Percentiles rank a stretch among this genome's conserved stretches.
These are phyloP conservation scores for Pseudomyrmex sp. DNA, from an alignment of 1,140 invertebrate genomes.

Conservation along the genomic window DNA sequence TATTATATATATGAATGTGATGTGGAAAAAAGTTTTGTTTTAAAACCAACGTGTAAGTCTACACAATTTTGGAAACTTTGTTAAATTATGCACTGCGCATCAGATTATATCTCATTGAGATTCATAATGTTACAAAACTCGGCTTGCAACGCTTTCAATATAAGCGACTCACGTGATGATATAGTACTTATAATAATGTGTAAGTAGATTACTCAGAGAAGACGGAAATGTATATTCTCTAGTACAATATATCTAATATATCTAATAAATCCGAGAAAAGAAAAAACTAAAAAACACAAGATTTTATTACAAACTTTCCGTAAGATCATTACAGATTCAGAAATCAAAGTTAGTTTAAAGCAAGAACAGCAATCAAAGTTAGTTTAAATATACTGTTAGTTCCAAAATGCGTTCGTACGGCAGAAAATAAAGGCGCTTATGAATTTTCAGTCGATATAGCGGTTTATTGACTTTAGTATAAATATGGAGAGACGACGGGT, in stretches of 20 bases:
- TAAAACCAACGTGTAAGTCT: neutral
- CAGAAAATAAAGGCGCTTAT: conserved; percentile 10
- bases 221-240: neutral
- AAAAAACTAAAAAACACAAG: neutral
- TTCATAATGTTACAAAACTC: conserved; percentile 35
- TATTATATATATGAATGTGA: too few species aligned
- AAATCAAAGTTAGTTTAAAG: too few species aligned
- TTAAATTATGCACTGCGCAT: conserved; percentile 2
- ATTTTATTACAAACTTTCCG: neutral
- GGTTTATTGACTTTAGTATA: conserved; percentile 54
- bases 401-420: neutral
- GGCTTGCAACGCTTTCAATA: conserved; percentile 7
- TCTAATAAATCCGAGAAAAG: neutral
- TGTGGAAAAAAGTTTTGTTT: neutral
- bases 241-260: neutral
- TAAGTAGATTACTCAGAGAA: conserved; percentile 17
- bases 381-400: neutral
- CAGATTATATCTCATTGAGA: conserved; percentile 18
- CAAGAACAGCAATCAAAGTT: neutral
- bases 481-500: conserved; percentile 6
- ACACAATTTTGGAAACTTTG: neutral
- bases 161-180: conserved; percentile 4
- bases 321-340: neutral
- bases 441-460: conserved; percentile 36
- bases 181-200: neutral